Percentiles rank a stretch among this genome's conserved stretches.
Conservation (phyloP, 2,888 invertebrate species). For the Acrobasis consociella region DNA sequence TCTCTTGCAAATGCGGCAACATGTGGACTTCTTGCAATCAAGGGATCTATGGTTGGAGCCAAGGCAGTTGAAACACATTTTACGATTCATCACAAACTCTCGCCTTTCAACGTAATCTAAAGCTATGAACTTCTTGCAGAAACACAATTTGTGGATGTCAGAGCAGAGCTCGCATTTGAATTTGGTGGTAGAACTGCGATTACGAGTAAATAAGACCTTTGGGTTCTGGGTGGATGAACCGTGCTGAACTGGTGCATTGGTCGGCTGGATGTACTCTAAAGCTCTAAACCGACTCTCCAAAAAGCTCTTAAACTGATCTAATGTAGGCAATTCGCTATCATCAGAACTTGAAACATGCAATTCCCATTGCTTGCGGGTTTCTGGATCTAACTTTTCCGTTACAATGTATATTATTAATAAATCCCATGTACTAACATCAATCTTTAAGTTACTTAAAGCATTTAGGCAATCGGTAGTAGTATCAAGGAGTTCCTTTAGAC, state of each 20-base stretch:
- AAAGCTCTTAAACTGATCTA: conserved; percentile 4
- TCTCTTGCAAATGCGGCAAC: background rate
- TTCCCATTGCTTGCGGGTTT: conserved; percentile 20
- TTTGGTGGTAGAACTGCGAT: background rate
- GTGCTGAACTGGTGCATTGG: too few relatives aligned
- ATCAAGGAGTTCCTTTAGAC: conserved; percentile 31
- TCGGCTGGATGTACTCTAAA: conserved; percentile 7
- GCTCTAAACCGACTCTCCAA: conserved; percentile 22
- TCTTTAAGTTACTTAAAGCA: conserved; percentile 13
- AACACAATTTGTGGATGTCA: conserved; percentile 13
- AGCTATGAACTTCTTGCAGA: background rate
- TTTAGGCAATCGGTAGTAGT: conserved; percentile 33
- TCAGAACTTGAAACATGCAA: conserved; percentile 10
- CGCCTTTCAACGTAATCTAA: background rate
- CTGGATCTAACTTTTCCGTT: conserved; percentile 3
- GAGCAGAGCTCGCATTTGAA: conserved; percentile 5
- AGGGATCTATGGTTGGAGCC: background rate
- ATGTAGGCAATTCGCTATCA: conserved; percentile 16
- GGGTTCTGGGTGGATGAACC: background rate
- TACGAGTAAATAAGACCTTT: background rate
- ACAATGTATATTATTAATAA: conserved; percentile 14
- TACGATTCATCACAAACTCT: background rate
- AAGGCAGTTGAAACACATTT: background rate
- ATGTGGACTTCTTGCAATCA: background rate
- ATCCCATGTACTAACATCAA: conserved; percentile 13